Conservation (phyloP, 2,888 invertebrate species). For the Apamea sordens region DNA sequence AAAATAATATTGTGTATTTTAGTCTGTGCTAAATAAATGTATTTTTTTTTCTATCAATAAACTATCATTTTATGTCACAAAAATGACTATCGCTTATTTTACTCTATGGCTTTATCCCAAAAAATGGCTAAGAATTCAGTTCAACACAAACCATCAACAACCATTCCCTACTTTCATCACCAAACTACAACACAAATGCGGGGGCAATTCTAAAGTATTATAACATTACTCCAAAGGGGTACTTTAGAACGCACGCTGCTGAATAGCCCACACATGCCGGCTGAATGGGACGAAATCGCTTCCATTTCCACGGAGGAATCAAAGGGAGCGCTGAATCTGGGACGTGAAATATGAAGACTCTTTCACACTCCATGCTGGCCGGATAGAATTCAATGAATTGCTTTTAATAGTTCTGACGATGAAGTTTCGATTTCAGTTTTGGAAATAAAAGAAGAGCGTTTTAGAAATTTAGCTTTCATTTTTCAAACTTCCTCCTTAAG, state of each 20-base stretch:
- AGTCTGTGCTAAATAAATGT: no score
- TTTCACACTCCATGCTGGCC: conserved; percentile 56
- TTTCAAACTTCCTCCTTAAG: background rate
- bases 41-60: background rate
- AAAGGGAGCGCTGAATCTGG: conserved; percentile 56
- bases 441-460: conserved; percentile 6
- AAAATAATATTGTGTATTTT: no score
- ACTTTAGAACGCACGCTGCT: conserved; percentile 24
- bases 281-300: conserved; percentile 68
- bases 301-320: conserved; percentile 67
- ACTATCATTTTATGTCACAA: background rate
- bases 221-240: conserved; percentile 33
- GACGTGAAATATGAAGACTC: conserved; percentile 58
- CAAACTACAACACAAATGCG: background rate
- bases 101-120: background rate
- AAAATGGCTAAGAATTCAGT: background rate
- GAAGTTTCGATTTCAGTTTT: conserved; percentile 47
- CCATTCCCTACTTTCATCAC: no score
- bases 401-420: conserved; percentile 38
- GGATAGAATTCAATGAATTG: conserved; percentile 33
- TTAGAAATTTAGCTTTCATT: background rate
- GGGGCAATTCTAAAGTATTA: conserved; percentile 44
- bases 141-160: background rate
- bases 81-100: background rate
- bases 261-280: conserved; percentile 56